phyloP scores from a whole-genome alignment of 2,797 vertebrate species.

The Micromesistius poutassou region DNA sequence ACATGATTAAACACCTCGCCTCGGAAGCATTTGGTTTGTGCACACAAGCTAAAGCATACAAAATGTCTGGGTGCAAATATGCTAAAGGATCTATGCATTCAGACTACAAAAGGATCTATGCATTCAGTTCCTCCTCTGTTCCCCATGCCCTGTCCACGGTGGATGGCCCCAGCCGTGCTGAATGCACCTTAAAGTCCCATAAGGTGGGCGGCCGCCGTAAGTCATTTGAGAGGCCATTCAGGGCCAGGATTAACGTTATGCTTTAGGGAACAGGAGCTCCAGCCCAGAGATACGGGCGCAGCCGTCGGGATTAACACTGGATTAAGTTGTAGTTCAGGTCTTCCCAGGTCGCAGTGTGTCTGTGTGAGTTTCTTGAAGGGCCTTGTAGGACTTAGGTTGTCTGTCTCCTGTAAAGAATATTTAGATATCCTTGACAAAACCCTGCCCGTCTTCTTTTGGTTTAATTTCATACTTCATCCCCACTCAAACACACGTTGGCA shows the following conservation, averaged over 20 bases:
- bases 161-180: conserved; percentile 12
- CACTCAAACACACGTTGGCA: neutral
- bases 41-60: neutral
- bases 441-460: conserved; percentile 13
- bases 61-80: too few species aligned
- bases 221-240: conserved; percentile 39
- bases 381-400: neutral
- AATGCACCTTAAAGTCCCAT: conserved; percentile 37
- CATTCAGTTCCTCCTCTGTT: too few species aligned
- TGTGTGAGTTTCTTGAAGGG: conserved; percentile 19
- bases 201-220: conserved; percentile 13
- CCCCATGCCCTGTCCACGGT: neutral
- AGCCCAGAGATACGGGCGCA: conserved; percentile 27
- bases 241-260: conserved; percentile 50
- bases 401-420: neutral
- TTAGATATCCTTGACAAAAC: neutral
- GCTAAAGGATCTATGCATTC: too few species aligned
- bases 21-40: neutral
- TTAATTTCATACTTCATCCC: conserved; percentile 11
- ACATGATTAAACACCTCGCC: neutral
- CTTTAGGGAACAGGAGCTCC: conserved; percentile 30
- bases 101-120: neutral
- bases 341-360: conserved; percentile 1
- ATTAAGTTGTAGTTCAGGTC: conserved; percentile 51
- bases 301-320: conserved; percentile 54